These are phyloP conservation scores for Gyps fulvus DNA, from an alignment of 2,113 vertebrate genomes.

Conservation along the genomic window DNA sequence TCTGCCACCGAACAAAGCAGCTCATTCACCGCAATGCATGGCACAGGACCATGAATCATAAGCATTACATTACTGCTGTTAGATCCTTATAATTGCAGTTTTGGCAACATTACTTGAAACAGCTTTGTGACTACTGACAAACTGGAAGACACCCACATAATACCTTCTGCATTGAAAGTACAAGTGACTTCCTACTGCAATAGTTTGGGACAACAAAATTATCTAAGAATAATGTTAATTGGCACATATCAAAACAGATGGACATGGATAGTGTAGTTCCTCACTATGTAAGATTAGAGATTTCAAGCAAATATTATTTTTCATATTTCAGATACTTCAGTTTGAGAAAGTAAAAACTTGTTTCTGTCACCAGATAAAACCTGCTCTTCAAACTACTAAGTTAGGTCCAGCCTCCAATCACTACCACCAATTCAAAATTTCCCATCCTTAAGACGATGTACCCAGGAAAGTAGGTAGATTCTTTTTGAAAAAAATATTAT, in stretches of 20 bases:
- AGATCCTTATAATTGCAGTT: neutral
- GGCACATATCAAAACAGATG: constrained; percentile 10
- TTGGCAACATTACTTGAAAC: neutral
- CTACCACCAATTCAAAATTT: neutral
- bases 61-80: neutral
- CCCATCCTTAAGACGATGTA: neutral
- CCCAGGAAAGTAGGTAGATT: neutral
- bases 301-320: neutral
- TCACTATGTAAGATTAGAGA: neutral
- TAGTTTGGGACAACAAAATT: neutral
- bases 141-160: constrained; percentile 29
- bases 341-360: neutral
- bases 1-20: neutral
- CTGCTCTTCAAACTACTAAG: neutral
- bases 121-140: constrained; percentile 34
- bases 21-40: neutral
- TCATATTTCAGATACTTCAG: neutral
- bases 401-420: neutral
- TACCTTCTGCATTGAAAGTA: constrained; percentile 3
- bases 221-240: neutral
- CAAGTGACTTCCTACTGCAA: neutral
- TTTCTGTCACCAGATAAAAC: neutral
- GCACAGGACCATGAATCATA: neutral
- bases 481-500: neutral
- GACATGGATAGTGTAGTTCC: neutral